Evolutionary conservation across 2,888 invertebrate species (phyloP).

Genomic region (Drosophila limbata): DNA sequence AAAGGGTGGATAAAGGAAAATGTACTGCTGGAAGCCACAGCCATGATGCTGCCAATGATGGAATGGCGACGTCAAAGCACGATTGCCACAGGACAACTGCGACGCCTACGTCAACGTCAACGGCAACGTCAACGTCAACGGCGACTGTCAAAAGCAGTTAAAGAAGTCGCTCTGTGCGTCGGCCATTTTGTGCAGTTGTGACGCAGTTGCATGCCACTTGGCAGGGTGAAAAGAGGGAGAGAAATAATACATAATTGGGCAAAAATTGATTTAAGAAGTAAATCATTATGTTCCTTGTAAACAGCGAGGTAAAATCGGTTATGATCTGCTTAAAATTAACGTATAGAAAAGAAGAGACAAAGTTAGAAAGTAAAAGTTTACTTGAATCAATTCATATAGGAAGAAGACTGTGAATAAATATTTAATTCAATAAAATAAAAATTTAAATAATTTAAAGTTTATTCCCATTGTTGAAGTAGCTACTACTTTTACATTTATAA

Average conservation of each 20-base stretch:
- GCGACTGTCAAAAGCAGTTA: slow-evolving; percentile 35
- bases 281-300: not conserved
- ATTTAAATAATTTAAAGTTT: no score
- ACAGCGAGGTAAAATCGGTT: not conserved
- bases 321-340: not conserved
- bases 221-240: slow-evolving; percentile 5
- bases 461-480: no score
- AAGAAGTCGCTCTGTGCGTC: slow-evolving; percentile 18
- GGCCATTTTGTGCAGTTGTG: slow-evolving; percentile 27
- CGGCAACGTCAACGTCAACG: slow-evolving; percentile 11
- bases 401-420: not conserved
- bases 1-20: not conserved
- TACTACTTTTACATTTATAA: no score
- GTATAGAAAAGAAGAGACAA: no score
- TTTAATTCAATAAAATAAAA: no score
- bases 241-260: not conserved
- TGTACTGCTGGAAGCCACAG: not conserved
- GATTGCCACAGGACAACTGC: slow-evolving; percentile 5
- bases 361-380: no score
- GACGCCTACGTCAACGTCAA: slow-evolving; percentile 4
- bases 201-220: slow-evolving; percentile 31
- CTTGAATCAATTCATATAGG: not conserved
- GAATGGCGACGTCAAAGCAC: slow-evolving; percentile 19
- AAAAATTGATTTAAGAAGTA: slow-evolving; percentile 3
- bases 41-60: slow-evolving; percentile 26